Base-by-base conservation (phyloP, 2,113 vertebrate genomes). In the Danionella cerebrum region DNA sequence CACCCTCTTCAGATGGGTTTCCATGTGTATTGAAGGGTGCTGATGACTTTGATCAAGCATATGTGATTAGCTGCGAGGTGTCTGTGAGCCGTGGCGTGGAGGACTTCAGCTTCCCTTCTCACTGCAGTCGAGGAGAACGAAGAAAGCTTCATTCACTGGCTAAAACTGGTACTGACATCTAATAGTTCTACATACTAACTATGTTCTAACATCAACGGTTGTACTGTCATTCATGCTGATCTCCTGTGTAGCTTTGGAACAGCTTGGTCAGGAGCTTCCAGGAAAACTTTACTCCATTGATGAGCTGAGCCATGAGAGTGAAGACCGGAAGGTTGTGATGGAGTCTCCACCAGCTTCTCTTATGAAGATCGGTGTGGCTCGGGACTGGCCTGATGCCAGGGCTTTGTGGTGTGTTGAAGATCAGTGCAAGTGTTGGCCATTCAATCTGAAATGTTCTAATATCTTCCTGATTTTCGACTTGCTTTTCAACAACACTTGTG, bases 101-200 rank as follows among this genome's bases (percentile, higher is more conserved):
- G 0, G 85, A 82, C 62, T 89, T 78, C 77, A 64, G 74, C 65
- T 88, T 89, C 48, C 85, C 86, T 2, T 79, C 78, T 19, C 86
- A 88, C 76, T 88, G 85, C 80, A 86, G 86, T 63, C 65, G 87
- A 59, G 87, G 84, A 29, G 87, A 89, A 65, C 82, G 87, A 29
- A 70, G 86, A 71, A 68, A 65, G 25, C 82, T 88, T 65, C 76
- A 81, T 67, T 54, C 60, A 1, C 70, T 88, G 72, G 81, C 86
- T 48, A 70, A 45, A 13, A 78, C 45, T 79, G 85, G 87, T 89
- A 78, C 65, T 70, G 39, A n/a, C n/a, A n/a, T n/a, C n/a, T n/a
- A n/a, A 31, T 31, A 4, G 29, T 31, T 3, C 7, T 31, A 31
- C 4, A 31, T 31, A 31, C 3, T 31, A 31, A 31, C 29, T 31